Evolutionary conservation across 2,888 invertebrate species (phyloP).

Genomic region (Meiosimyza decipiens): DNA sequence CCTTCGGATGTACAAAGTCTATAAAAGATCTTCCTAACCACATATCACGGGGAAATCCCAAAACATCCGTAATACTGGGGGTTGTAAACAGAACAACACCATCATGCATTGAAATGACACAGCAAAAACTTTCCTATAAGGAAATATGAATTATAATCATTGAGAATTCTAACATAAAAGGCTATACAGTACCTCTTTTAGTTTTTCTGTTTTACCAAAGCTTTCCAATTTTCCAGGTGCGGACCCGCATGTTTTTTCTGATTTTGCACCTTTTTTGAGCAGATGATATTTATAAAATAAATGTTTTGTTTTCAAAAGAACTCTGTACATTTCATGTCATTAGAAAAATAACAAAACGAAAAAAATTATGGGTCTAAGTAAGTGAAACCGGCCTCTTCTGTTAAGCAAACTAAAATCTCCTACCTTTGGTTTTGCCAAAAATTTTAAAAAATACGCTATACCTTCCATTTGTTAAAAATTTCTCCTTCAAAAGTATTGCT

Average conservation of each 20-base stretch:
- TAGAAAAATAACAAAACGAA: too few relatives aligned
- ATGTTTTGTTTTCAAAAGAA: too few relatives aligned
- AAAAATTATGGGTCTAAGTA: too few relatives aligned
- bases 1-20: conserved; percentile 86
- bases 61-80: conserved; percentile 73
- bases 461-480: too few relatives aligned
- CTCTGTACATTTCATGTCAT: too few relatives aligned
- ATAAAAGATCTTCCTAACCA: conserved; percentile 88
- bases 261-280: conserved; percentile 50
- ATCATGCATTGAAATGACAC: conserved; percentile 85
- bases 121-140: conserved; percentile 78
- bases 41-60: conserved; percentile 85
- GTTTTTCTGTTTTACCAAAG: conserved; percentile 48
- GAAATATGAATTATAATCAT: neutral
- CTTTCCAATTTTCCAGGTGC: conserved; percentile 53
- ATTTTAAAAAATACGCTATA: too few relatives aligned
- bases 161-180: neutral
- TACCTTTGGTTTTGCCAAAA: too few relatives aligned
- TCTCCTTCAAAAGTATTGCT: too few relatives aligned
- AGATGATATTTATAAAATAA: conserved; percentile 37
- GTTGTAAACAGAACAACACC: conserved; percentile 84
- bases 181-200: conserved; percentile 49
- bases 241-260: conserved; percentile 55
- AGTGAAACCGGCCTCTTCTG: too few relatives aligned
- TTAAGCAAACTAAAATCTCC: too few relatives aligned